Conservation (phyloP, 2,888 invertebrate species). For the Lamellibrachia satsuma region DNA sequence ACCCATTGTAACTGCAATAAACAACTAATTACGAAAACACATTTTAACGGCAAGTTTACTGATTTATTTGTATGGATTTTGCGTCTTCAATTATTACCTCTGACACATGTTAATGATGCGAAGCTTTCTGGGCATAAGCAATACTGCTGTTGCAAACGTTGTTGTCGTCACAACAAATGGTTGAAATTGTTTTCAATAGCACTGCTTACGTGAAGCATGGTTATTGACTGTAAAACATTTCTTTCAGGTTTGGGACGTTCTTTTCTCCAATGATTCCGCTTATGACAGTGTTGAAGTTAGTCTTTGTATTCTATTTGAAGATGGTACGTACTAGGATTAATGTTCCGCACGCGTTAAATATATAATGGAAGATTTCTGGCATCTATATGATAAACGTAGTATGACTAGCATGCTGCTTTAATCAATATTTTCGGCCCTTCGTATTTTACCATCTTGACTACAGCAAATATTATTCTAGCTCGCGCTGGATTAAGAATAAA, state of each 20-base stretch:
- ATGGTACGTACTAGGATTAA: conserved; percentile 39
- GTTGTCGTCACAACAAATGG: too few species aligned
- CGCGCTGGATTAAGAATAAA: not conserved
- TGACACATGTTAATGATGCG: too few species aligned
- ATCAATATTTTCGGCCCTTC: not conserved
- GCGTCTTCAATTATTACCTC: too few species aligned
- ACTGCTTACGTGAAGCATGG: not conserved
- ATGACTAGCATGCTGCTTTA: not conserved
- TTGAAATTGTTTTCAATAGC: too few species aligned
- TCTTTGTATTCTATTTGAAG: conserved; percentile 83
- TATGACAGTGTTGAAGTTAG: conserved; percentile 76
- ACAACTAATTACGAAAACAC: too few species aligned
- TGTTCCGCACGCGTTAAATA: not conserved
- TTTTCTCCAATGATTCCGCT: conserved; percentile 83
- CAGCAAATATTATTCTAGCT: not conserved
- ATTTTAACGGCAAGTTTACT: too few species aligned
- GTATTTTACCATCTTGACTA: not conserved
- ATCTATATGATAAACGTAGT: not conserved
- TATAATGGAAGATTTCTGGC: not conserved
- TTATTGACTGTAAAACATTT: not conserved
- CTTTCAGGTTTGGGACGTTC: conserved; percentile 72
- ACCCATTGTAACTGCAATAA: too few species aligned
- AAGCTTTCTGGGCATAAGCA: too few species aligned
- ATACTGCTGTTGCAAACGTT: too few species aligned
- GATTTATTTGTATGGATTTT: too few species aligned